Conservation (phyloP, 2,888 invertebrate species). For the Drosophila tripunctata region DNA sequence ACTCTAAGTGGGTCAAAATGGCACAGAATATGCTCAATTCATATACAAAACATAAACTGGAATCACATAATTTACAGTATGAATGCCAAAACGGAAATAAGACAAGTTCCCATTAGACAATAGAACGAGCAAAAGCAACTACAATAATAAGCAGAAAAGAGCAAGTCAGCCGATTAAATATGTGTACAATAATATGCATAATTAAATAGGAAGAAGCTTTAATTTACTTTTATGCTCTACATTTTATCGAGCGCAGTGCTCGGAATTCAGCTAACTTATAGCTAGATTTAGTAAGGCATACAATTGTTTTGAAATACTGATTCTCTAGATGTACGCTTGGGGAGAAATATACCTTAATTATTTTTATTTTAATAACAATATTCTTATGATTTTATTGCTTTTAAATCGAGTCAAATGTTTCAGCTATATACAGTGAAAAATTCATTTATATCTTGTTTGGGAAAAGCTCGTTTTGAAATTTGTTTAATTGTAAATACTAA, state of each 20-base stretch:
- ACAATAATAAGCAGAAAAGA: background rate
- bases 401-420: too few species aligned
- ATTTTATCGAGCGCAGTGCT: background rate
- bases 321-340: too few species aligned
- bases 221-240: background rate
- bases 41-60: constrained; percentile 8
- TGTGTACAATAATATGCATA: constrained; percentile 3
- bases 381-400: too few species aligned
- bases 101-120: constrained; percentile 32
- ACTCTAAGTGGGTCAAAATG: constrained; percentile 70
- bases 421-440: too few species aligned
- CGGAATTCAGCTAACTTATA: too few species aligned
- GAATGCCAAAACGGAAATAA: constrained; percentile 36
- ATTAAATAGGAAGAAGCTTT: background rate
- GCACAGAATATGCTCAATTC: constrained; percentile 26
- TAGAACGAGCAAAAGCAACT: constrained; percentile 14
- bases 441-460: too few species aligned
- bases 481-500: too few species aligned
- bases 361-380: too few species aligned
- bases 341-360: too few species aligned
- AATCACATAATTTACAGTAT: constrained; percentile 23
- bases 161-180: constrained; percentile 43
- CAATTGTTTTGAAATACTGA: too few species aligned
- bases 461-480: too few species aligned
- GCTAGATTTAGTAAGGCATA: too few species aligned